Conservation (phyloP, 2,113 vertebrate genomes). For the Turdus rufiventris region DNA sequence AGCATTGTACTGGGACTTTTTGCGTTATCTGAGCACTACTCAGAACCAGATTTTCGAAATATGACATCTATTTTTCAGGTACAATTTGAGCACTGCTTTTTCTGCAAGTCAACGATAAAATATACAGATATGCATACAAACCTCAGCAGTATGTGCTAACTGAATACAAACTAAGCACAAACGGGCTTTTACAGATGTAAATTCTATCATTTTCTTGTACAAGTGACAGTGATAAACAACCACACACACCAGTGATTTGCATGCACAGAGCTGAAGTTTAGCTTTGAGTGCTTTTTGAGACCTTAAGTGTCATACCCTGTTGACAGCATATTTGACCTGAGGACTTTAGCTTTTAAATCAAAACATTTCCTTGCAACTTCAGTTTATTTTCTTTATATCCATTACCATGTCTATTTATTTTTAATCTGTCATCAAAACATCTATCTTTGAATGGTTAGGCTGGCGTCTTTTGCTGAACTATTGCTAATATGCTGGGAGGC, state of each 20-base stretch:
- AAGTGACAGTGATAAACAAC: constrained; percentile 57
- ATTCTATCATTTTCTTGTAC: constrained; percentile 56
- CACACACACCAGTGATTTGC: constrained; percentile 17
- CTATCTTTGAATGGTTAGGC: not conserved
- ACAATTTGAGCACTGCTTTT: not conserved
- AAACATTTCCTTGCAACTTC: constrained; percentile 41
- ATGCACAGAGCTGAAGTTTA: constrained; percentile 30
- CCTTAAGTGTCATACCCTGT: constrained; percentile 32
- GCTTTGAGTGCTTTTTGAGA: constrained; percentile 49
- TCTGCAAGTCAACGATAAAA: constrained; percentile 34
- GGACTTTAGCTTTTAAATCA: constrained; percentile 39
- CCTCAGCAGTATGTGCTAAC: constrained; percentile 9
- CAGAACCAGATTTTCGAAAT: not conserved
- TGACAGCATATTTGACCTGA: constrained; percentile 52
- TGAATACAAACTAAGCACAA: constrained; percentile 49
- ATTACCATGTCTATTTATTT: constrained; percentile 37
- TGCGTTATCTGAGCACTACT: not conserved
- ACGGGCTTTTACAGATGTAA: constrained; percentile 51
- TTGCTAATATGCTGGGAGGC: not conserved
- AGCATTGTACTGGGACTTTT: not conserved
- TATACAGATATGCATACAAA: constrained; percentile 37
- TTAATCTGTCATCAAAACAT: constrained; percentile 37
- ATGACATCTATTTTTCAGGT: constrained; percentile 24
- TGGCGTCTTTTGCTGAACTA: not conserved
- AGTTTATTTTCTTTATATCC: constrained; percentile 47